Conservation (phyloP, 2,797 vertebrate genomes). For the Takifugu rubripes region DNA sequence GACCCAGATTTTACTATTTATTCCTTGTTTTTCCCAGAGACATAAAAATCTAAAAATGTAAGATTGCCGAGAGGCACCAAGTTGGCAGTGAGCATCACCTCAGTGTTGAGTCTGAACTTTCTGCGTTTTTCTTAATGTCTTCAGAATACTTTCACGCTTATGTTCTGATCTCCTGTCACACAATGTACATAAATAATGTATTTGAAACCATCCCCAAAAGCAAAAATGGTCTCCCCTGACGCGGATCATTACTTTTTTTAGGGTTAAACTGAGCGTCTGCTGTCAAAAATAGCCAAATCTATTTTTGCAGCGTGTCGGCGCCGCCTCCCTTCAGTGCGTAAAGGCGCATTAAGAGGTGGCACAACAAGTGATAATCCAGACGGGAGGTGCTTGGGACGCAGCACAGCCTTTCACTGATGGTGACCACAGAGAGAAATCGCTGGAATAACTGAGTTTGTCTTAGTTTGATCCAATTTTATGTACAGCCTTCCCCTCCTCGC, state of each 20-base stretch:
- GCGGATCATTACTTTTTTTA: too few relatives aligned
- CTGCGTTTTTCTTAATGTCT: too few relatives aligned
- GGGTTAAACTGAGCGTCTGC: not conserved
- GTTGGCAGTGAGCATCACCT: too few relatives aligned
- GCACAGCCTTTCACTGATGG: conserved; percentile 22
- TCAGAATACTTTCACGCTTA: too few relatives aligned
- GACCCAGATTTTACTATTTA: conserved; percentile 32
- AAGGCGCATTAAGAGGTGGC: conserved; percentile 62
- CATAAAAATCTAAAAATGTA: conserved; percentile 26
- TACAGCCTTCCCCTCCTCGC: not conserved
- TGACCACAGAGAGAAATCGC: not conserved
- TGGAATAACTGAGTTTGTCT: not conserved
- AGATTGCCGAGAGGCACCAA: conserved; percentile 18
- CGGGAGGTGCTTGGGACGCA: conserved; percentile 26
- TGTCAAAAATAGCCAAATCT: conserved; percentile 46
- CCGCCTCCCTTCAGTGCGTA: conserved; percentile 56
- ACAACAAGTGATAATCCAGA: conserved; percentile 48
- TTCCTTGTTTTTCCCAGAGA: conserved; percentile 30
- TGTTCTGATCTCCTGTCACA: too few relatives aligned
- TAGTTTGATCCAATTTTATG: too few relatives aligned
- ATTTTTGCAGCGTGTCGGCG: conserved; percentile 32
- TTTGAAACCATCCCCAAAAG: too few relatives aligned
- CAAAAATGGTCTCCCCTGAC: too few relatives aligned
- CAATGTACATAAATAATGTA: too few relatives aligned
- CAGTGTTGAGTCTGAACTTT: too few relatives aligned